Conservation (phyloP, 2,797 vertebrate species). For the Megalops cyprinoides region DNA sequence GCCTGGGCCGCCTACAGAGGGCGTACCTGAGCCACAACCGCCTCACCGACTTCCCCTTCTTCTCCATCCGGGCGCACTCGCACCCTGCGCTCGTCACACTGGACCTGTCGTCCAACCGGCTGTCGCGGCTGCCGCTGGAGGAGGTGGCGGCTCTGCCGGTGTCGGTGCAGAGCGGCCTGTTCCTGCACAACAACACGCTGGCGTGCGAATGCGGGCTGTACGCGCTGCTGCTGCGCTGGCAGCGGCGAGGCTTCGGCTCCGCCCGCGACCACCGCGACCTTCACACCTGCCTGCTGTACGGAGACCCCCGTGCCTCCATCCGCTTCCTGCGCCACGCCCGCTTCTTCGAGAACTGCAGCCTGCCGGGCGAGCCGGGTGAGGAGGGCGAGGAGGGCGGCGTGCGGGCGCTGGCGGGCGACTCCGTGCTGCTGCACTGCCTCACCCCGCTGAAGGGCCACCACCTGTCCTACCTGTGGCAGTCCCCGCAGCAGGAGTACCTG, state of each 20-base stretch:
- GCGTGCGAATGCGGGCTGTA: constrained; percentile 85
- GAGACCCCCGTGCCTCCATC: constrained; percentile 70
- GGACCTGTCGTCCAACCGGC: constrained; percentile 89
- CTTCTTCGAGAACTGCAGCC: constrained; percentile 82
- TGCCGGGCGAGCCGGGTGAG: neutral
- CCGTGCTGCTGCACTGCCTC: constrained; percentile 77
- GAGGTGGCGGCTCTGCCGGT: constrained; percentile 73
- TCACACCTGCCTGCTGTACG: constrained; percentile 80
- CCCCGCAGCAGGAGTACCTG: constrained; percentile 79
- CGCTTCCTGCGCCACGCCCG: constrained; percentile 79
- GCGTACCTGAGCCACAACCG: constrained; percentile 90
- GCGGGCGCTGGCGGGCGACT: constrained; percentile 60
- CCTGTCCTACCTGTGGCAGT: constrained; percentile 82
- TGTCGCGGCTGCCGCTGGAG: constrained; percentile 75
- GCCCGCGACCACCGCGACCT: constrained; percentile 78
- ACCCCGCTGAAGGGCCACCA: constrained; percentile 56
- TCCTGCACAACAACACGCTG: constrained; percentile 91
- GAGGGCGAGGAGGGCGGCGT: constrained; percentile 52
- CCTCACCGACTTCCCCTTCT: constrained; percentile 87
- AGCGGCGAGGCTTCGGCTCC: constrained; percentile 72
- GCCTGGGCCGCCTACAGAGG: constrained; percentile 72
- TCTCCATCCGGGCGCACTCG: constrained; percentile 74
- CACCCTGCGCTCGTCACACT: constrained; percentile 75
- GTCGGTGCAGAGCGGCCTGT: constrained; percentile 81
- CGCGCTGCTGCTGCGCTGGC: constrained; percentile 81